Conservation (phyloP, 2,888 invertebrate species). For the Ormyrus thymus region DNA sequence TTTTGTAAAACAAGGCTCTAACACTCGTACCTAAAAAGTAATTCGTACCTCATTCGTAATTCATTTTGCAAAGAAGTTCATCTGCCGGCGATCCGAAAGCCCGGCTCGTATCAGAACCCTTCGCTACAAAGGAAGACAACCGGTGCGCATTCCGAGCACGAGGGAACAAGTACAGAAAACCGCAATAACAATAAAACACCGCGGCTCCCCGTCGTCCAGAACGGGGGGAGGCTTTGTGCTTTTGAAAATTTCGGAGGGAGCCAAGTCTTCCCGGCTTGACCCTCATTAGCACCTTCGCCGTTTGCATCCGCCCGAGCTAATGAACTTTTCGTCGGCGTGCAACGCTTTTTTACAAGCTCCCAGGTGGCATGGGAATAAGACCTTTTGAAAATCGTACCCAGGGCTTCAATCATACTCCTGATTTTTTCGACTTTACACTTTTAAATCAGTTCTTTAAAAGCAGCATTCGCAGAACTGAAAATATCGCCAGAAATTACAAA, state of each 20-base stretch:
- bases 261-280: neutral
- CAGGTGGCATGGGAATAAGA: too few relatives aligned
- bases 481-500: too few relatives aligned
- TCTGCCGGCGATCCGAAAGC: too few relatives aligned
- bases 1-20: too few relatives aligned
- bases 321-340: neutral
- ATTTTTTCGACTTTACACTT: neutral
- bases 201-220: neutral
- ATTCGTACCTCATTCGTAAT: too few relatives aligned
- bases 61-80: too few relatives aligned
- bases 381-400: too few relatives aligned
- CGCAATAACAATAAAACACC: conserved; percentile 11
- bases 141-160: neutral
- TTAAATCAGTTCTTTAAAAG: neutral
- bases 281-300: conserved; percentile 39
- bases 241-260: neutral
- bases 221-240: conserved; percentile 6
- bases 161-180: neutral
- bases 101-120: too few relatives aligned
- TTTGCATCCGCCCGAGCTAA: conserved; percentile 12
- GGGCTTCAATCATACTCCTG: too few relatives aligned
- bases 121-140: too few relatives aligned
- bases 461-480: too few relatives aligned
- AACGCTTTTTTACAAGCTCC: neutral
- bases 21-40: too few relatives aligned